Conservation (phyloP, 2,113 vertebrate genomes). For the Girardinichthys multiradiatus region DNA sequence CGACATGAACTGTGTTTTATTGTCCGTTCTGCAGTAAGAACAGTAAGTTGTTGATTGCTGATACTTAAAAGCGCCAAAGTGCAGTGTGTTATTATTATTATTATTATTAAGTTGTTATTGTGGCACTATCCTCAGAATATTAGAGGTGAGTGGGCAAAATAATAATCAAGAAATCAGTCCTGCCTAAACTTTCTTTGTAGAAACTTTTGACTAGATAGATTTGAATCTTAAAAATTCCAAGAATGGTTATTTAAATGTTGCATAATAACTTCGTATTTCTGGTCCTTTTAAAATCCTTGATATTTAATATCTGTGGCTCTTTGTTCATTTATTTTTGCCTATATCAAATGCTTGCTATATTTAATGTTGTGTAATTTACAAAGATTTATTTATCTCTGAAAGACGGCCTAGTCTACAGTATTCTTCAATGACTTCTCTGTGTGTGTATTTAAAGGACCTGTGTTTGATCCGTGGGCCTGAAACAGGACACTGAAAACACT, state of each 20-base stretch:
- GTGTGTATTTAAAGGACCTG: neutral
- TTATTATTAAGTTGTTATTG: too few relatives aligned
- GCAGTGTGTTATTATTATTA: too few relatives aligned
- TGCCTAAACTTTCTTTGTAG: too few relatives aligned
- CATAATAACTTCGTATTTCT: neutral
- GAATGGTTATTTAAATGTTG: neutral
- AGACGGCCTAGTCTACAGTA: neutral
- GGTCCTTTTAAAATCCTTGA: neutral
- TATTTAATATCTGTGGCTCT: too few relatives aligned
- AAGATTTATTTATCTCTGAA: neutral
- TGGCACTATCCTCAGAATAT: too few relatives aligned
- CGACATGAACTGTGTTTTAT: neutral
- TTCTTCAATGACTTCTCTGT: neutral
- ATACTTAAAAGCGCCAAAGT: too few relatives aligned
- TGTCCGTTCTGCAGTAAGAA: neutral
- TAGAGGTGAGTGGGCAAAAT: too few relatives aligned
- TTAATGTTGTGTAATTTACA: neutral
- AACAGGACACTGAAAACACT: slow-evolving; percentile 4
- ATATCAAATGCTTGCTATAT: neutral
- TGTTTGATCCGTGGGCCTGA: slow-evolving; percentile 6
- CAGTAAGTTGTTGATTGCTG: too few relatives aligned
- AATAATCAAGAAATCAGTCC: too few relatives aligned
- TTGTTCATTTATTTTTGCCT: neutral
- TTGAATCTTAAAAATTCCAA: neutral
- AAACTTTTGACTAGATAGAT: too few relatives aligned